Conservation (phyloP, 2,888 invertebrate genomes). For the Parapristionchus giblindavisi region DNA sequence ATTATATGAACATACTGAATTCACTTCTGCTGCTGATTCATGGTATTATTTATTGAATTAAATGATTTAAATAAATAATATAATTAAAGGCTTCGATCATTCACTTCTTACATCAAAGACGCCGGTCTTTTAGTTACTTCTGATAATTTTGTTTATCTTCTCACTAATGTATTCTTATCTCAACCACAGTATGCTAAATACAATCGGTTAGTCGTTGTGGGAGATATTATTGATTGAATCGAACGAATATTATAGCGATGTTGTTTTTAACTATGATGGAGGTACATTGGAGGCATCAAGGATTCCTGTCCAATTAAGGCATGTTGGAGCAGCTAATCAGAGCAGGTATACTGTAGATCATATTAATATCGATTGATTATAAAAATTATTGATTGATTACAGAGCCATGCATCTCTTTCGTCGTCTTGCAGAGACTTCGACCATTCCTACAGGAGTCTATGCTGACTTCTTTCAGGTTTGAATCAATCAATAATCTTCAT, state of each 20-base stretch:
- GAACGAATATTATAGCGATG: slow-evolving; percentile 50
- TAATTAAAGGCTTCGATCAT: slow-evolving; percentile 58
- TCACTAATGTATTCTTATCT: slow-evolving; percentile 63
- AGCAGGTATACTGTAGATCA: slow-evolving; percentile 26
- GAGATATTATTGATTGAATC: slow-evolving; percentile 16
- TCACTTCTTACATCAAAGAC: slow-evolving; percentile 62
- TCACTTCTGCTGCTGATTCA: slow-evolving; percentile 64
- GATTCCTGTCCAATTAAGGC: slow-evolving; percentile 65
- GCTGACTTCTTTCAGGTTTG: slow-evolving; percentile 68
- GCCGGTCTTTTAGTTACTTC: slow-evolving; percentile 61
- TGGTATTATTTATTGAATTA: slow-evolving; percentile 48
- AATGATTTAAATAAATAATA: neutral
- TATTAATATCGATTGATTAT: neutral
- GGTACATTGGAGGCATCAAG: slow-evolving; percentile 63
- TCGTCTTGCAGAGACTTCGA: slow-evolving; percentile 60
- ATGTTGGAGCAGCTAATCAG: slow-evolving; percentile 50
- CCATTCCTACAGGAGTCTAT: slow-evolving; percentile 65
- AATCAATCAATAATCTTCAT: too few species aligned
- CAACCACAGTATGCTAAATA: slow-evolving; percentile 66
- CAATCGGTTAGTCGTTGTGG: slow-evolving; percentile 45
- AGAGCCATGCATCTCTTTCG: slow-evolving; percentile 68
- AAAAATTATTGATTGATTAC: slow-evolving; percentile 45
- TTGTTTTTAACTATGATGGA: slow-evolving; percentile 60
- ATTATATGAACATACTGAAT: slow-evolving; percentile 69
- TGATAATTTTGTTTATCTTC: slow-evolving; percentile 65